Percentiles rank a stretch among this genome's conserved stretches.
Evolutionary conservation across 2,797 vertebrate genomes (phyloP).

Genomic region (Molossus molossus): DNA sequence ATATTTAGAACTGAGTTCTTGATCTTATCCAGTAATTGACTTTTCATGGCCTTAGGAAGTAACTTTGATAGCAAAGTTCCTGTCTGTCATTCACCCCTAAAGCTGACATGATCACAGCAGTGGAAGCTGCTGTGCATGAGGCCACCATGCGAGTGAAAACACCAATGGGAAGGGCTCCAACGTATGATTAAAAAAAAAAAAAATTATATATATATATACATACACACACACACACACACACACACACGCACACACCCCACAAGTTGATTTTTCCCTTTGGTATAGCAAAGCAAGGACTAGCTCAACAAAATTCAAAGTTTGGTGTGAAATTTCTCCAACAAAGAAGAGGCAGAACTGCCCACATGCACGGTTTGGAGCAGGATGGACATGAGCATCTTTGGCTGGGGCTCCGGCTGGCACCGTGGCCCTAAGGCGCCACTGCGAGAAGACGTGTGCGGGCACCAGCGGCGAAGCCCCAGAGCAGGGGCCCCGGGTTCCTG

Average conservation of each 20-base stretch:
- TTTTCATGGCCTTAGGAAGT: constrained; percentile 76
- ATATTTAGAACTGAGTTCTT: constrained; percentile 75
- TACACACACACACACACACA: no score
- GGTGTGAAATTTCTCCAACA: constrained; percentile 10
- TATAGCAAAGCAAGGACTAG: background rate
- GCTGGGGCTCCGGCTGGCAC: background rate
- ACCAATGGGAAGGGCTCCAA: background rate
- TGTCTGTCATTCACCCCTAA: constrained; percentile 69
- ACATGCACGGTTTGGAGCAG: background rate
- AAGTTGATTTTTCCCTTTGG: constrained; percentile 12
- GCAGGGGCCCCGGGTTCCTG: background rate
- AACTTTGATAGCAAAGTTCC: constrained; percentile 73
- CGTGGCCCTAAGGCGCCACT: background rate
- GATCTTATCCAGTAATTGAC: constrained; percentile 77
- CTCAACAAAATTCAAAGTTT: constrained; percentile 49
- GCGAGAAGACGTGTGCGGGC: background rate
- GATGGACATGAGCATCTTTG: background rate
- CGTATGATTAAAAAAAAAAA: background rate
- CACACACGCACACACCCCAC: background rate
- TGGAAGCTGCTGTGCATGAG: constrained; percentile 64
- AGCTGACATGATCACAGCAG: constrained; percentile 58
- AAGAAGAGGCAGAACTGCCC: background rate
- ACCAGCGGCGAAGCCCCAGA: rapidly evolving
- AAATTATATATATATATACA: no score
- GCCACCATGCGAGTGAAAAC: background rate